Base-by-base conservation (phyloP, 2,113 vertebrate species). In the human region DNA sequence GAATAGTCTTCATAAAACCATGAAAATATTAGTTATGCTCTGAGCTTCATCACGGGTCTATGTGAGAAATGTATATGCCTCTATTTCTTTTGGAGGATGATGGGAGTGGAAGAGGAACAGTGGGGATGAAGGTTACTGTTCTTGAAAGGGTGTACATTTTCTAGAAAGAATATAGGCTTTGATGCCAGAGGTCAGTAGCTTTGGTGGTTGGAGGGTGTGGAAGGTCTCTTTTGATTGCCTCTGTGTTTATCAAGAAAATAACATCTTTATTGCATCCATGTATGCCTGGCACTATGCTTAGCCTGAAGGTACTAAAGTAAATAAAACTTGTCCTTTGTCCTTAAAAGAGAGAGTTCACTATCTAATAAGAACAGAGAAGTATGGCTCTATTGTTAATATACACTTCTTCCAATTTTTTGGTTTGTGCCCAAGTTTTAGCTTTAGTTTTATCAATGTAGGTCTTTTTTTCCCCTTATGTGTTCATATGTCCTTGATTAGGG, bases 151-250 rank as follows among this genome's bases (percentile, higher is more conserved):
- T 45, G 50, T 66, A 32, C 17, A 43, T 73, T 88, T 27, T 59
- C 35, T 80, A 14, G 18, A 40, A 95, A 83, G 45, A 84, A 40
- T 68, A 40, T 68, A 43, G 55, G 23, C 48, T 89, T 10, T 92
- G 64, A n/a, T 79, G 45, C 27, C 52, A 27, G 61, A 52, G 6
- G 18, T 81, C 50, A 72, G 59, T 57, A 80, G 5, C 43, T 88
- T 83, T 89, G 38, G 64, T 91, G 38, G 25, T 88, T 7, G 57
- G 30, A 87, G 10, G 5, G 48, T 83, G 3, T 93, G 22, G 27
- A 93, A 45, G 12, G 22, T 78, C 50, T 90, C 75, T 96, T 94
- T 84, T 72, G 76, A 82, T 78, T 93, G 6, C 48, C 73, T 92
- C 55, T 81, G 0, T 94, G 13, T 83, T 92, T 84, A 89, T 88